A percentile compares a stretch with the other conserved stretches of the same genome.
Conservation (phyloP, 1,140 invertebrate species). For the Apis cerana region DNA sequence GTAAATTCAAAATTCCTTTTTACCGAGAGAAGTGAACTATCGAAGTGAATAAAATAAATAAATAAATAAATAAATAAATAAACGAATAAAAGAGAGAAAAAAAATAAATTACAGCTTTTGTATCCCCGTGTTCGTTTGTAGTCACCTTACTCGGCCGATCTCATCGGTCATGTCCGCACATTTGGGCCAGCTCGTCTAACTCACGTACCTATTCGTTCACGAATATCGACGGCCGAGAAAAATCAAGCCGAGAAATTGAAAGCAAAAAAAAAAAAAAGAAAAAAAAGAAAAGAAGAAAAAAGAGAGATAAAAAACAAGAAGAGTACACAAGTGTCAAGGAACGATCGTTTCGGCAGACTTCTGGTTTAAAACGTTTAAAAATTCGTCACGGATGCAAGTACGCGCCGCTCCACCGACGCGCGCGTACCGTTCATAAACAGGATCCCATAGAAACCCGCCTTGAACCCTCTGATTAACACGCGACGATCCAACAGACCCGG, state of each 20-base stretch:
- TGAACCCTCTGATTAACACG: constrained; percentile 32
- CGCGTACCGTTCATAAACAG: not conserved
- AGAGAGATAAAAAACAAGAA: no score
- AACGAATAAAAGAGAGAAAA: not conserved
- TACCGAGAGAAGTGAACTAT: not conserved
- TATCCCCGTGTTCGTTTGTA: constrained; percentile 17
- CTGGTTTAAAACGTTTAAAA: constrained; percentile 23
- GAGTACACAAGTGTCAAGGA: constrained; percentile 14
- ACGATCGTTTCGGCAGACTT: constrained; percentile 50
- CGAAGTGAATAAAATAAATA: no score
- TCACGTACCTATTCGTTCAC: constrained; percentile 54
- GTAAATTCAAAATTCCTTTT: constrained; percentile 19
- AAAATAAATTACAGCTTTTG: not conserved
- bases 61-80: not conserved
- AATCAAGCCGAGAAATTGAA: not conserved
- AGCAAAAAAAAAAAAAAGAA: not conserved
- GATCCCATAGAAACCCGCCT: constrained; percentile 25
- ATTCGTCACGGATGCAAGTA: constrained; percentile 46
- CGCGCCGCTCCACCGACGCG: not conserved
- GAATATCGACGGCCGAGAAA: constrained; percentile 8
- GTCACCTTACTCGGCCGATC: constrained; percentile 1
- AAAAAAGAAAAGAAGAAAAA: not conserved
- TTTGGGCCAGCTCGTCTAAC: constrained; percentile 71
- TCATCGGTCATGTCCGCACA: constrained; percentile 48
- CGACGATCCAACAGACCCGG: constrained; percentile 56